A percentile compares a stretch with the other conserved stretches of the same genome.
These are phyloP conservation scores for Pardalotus punctatus DNA, from an alignment of 2,113 vertebrate genomes.

Conservation along the genomic window DNA sequence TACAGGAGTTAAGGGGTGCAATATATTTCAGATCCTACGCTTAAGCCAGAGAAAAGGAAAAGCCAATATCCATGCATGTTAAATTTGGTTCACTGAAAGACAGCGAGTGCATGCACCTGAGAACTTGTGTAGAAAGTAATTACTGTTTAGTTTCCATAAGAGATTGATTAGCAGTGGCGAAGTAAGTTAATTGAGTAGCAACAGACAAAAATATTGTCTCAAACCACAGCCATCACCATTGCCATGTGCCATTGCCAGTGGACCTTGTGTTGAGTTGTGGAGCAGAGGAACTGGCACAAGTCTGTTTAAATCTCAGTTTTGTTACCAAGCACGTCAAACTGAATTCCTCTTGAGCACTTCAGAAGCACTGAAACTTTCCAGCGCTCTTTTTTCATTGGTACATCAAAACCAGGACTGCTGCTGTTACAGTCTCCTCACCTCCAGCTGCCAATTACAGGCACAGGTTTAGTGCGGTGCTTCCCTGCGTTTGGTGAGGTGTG, in stretches of 20 bases:
- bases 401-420: rapidly evolving
- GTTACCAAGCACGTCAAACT: not conserved
- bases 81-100: not conserved
- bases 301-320: not conserved
- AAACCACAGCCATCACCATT: not conserved
- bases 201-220: not conserved
- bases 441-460: not conserved
- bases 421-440: not conserved
- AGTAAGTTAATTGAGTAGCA: not conserved
- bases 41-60: not conserved
- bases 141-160: not conserved
- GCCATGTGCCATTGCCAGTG: rapidly evolving
- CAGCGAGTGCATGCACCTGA: not conserved
- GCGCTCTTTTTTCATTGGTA: not conserved
- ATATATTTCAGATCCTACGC: not conserved
- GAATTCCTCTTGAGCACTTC: not conserved
- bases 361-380: not conserved
- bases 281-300: not conserved
- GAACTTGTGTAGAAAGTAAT: not conserved
- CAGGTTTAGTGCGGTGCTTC: not conserved
- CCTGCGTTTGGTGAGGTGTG: not conserved
- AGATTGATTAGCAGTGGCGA: not conserved
- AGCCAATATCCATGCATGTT: not conserved
- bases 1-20: not conserved
- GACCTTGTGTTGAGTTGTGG: not conserved